Conservation (phyloP, 2,888 invertebrate species). For the Lochmaea crataegi region DNA sequence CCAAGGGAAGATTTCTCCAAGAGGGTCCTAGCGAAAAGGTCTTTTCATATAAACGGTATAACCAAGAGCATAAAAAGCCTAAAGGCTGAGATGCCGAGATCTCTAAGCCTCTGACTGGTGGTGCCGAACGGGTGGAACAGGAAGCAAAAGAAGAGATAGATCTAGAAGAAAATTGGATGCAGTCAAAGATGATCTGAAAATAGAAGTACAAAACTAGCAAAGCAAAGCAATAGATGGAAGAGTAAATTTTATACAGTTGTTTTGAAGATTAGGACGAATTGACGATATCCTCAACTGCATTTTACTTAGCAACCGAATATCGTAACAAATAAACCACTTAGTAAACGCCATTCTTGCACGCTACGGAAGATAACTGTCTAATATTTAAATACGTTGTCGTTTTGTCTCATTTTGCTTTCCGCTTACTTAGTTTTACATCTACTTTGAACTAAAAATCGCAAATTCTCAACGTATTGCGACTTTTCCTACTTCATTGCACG, state of each 20-base stretch:
- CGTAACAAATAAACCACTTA: neutral
- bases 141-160: no score
- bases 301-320: neutral
- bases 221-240: no score
- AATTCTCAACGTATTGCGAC: neutral
- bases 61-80: no score
- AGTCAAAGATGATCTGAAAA: no score
- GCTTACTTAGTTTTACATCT: neutral
- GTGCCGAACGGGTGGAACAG: no score
- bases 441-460: slow-evolving; percentile 1
- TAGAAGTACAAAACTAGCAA: no score
- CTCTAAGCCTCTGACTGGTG: no score
- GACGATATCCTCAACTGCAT: neutral
- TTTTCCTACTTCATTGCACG: neutral
- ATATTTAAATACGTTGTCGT: slow-evolving; percentile 5
- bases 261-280: slow-evolving; percentile 1
- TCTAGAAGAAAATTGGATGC: no score
- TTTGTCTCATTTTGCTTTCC: slow-evolving; percentile 14
- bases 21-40: no score
- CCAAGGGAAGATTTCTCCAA: no score
- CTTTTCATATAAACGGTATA: no score
- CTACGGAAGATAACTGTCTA: slow-evolving; percentile 11
- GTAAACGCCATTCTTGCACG: slow-evolving; percentile 14
- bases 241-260: neutral
- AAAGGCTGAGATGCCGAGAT: no score